phyloP scores from a whole-genome alignment of 2,888 invertebrate species.

The Tachina lurida region DNA sequence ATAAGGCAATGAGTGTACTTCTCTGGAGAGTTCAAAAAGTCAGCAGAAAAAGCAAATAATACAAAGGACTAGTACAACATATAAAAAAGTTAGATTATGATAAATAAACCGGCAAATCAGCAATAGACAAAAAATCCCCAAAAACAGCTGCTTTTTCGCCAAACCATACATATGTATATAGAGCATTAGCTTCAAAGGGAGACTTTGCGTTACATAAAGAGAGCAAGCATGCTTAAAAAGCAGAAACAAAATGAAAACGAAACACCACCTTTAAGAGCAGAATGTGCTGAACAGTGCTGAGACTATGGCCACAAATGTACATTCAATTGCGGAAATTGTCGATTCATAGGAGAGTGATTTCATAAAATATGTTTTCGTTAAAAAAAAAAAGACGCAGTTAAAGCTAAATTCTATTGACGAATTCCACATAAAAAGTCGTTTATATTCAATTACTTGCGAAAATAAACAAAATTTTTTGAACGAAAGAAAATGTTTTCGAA shows the following conservation, averaged over 20 bases:
- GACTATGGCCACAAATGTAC: neutral
- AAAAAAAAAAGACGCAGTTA: too few species aligned
- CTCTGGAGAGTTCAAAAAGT: constrained; percentile 18
- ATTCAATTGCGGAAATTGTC: neutral
- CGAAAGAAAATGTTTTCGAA: too few species aligned
- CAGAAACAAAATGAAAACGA: constrained; percentile 31
- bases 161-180: neutral
- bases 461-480: too few species aligned
- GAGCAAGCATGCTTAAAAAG: neutral
- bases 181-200: neutral
- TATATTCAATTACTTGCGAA: too few species aligned
- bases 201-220: neutral
- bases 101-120: constrained; percentile 52
- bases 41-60: neutral
- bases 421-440: too few species aligned
- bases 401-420: too few species aligned
- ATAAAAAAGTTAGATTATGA: constrained; percentile 1
- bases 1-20: neutral
- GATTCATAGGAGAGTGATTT: too few species aligned
- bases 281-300: neutral
- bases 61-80: constrained; percentile 42
- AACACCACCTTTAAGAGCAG: constrained; percentile 25
- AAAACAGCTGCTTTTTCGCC: constrained; percentile 60
- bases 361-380: too few species aligned
- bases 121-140: constrained; percentile 18